phyloP scores from a whole-genome alignment of 1,140 invertebrate species.

The Diabrotica virgifera region DNA sequence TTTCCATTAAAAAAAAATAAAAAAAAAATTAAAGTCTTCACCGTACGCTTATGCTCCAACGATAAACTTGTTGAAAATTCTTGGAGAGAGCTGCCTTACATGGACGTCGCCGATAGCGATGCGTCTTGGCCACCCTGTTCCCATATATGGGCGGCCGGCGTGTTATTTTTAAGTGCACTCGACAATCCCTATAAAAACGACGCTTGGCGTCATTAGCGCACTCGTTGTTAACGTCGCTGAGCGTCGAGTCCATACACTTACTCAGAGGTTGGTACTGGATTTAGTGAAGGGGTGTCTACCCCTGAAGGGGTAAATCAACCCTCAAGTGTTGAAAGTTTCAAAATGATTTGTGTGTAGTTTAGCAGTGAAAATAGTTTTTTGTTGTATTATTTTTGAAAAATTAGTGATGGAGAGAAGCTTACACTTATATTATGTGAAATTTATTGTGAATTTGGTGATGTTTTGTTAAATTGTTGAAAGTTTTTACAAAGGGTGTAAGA shows the following conservation, averaged over 20 bases:
- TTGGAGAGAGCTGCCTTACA: conserved; percentile 10
- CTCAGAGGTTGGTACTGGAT: conserved; percentile 18
- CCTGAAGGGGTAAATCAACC: background rate
- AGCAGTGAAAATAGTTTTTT: background rate
- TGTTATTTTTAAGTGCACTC: conserved; percentile 16
- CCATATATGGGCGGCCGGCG: conserved; percentile 24
- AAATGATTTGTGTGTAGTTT: background rate
- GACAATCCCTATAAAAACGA: conserved; percentile 17
- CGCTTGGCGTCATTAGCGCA: conserved; percentile 12
- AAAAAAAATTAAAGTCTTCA: too few relatives aligned
- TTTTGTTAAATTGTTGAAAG: background rate
- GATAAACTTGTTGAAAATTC: conserved; percentile 14
- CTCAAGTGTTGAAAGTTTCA: background rate
- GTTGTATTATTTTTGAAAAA: background rate
- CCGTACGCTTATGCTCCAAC: background rate
- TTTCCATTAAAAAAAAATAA: too few relatives aligned
- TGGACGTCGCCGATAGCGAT: conserved; percentile 9
- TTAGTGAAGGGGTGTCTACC: conserved; percentile 15
- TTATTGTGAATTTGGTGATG: background rate
- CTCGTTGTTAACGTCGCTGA: conserved; percentile 11
- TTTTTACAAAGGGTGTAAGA: too few relatives aligned
- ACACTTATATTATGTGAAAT: background rate
- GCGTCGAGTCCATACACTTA: conserved; percentile 13
- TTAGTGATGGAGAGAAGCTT: background rate
- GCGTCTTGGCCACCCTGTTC: conserved; percentile 20